These are phyloP conservation scores for Bergia puertoricense DNA, from an alignment of 92 coral and sea anemone species.

Conservation along the genomic window DNA sequence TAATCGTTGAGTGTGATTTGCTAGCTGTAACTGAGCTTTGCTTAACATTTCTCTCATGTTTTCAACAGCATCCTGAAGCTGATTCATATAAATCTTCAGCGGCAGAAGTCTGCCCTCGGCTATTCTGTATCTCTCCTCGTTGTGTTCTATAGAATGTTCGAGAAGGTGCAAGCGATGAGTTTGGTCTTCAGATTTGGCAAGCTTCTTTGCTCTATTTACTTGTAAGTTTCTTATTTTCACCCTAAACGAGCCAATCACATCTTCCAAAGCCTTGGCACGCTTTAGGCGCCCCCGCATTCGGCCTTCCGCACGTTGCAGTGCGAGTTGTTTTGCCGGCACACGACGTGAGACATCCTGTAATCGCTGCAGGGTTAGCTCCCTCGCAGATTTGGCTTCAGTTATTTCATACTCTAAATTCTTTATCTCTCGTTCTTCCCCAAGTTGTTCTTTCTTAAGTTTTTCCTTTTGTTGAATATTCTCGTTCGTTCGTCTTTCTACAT, in stretches of 20 bases:
- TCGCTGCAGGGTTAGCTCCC: constrained; percentile 63
- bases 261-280: constrained; percentile 65
- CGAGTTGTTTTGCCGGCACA: constrained; percentile 48
- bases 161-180: constrained; percentile 53
- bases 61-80: constrained; percentile 66
- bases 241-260: constrained; percentile 70
- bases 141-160: constrained; percentile 61
- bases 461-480: constrained; percentile 63
- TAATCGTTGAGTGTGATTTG: constrained; percentile 58
- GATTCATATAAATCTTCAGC: constrained; percentile 69
- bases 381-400: constrained; percentile 65
- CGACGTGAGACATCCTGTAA: constrained; percentile 57
- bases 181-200: constrained; percentile 50
- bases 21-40: constrained; percentile 53
- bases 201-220: constrained; percentile 37
- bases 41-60: constrained; percentile 49
- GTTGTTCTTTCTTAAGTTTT: constrained; percentile 58
- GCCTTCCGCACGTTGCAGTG: constrained; percentile 68
- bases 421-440: constrained; percentile 58
- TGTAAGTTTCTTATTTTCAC: constrained; percentile 59
- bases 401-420: constrained; percentile 66
- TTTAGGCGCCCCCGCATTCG: constrained; percentile 57
- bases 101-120: constrained; percentile 78
- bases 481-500: constrained; percentile 51
- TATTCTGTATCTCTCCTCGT: constrained; percentile 55